Conservation (phyloP, 2,797 vertebrate species). For the Pagetopsis macropterus region DNA sequence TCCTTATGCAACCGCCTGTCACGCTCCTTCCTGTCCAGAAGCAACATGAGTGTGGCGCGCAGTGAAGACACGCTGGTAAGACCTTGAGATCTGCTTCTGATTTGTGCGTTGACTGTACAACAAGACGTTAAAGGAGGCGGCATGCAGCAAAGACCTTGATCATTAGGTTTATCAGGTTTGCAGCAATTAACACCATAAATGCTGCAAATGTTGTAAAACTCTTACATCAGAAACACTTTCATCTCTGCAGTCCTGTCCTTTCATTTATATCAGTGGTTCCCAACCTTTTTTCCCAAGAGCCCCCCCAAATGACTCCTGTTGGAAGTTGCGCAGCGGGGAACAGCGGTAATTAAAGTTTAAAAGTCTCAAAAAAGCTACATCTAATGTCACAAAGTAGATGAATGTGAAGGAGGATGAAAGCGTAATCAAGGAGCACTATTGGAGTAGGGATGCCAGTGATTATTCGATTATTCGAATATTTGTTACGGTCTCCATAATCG, state of each 20-base stretch:
- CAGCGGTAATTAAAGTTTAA: too few relatives aligned
- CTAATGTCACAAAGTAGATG: too few relatives aligned
- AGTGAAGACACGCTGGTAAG: conserved; percentile 98
- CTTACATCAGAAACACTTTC: neutral
- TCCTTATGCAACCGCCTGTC: conserved; percentile 99
- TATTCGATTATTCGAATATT: too few relatives aligned
- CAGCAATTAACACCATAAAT: neutral
- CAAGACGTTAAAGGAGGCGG: neutral
- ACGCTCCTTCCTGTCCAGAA: conserved; percentile 97
- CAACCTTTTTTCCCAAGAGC: too few relatives aligned
- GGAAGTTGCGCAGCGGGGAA: too few relatives aligned
- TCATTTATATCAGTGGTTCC: conserved; percentile 15
- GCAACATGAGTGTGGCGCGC: conserved; percentile 96
- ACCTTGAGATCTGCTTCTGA: neutral
- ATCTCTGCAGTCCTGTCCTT: neutral
- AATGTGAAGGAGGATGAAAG: too few relatives aligned
- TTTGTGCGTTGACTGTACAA: neutral
- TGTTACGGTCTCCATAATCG: too few relatives aligned
- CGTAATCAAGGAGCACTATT: too few relatives aligned
- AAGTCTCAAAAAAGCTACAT: too few relatives aligned
- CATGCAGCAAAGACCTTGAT: neutral
- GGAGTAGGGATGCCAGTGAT: too few relatives aligned
- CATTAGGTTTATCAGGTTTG: conserved; percentile 8
- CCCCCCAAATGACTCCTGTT: too few relatives aligned
- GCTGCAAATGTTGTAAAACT: conserved; percentile 12